These are phyloP conservation scores for Montifringilla adamsi DNA, from an alignment of 2,113 vertebrate species.

Conservation along the genomic window DNA sequence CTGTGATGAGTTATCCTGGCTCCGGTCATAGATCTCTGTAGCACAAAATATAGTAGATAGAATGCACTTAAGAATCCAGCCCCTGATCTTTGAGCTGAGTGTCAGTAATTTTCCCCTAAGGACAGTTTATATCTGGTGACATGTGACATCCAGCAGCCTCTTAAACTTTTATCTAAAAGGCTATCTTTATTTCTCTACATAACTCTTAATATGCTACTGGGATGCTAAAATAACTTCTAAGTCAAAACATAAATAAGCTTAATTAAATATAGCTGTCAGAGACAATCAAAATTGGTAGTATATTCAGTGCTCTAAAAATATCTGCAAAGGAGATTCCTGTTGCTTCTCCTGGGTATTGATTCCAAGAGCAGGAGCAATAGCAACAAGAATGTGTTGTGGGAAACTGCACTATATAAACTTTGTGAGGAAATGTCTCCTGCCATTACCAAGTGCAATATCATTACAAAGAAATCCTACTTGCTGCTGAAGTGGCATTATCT, in stretches of 20 bases:
- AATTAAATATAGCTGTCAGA: conserved; percentile 25
- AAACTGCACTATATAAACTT: neutral
- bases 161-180: neutral
- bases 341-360: neutral
- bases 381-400: neutral
- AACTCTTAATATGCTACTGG: neutral
- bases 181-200: neutral
- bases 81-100: neutral
- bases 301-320: conserved; percentile 16
- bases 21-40: neutral
- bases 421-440: neutral
- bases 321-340: neutral
- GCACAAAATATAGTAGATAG: neutral
- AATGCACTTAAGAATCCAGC: neutral
- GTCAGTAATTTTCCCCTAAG: neutral
- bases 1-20: neutral
- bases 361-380: neutral
- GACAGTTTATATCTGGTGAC: neutral
- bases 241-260: neutral
- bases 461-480: neutral
- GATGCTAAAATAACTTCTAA: neutral
- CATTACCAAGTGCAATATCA: neutral
- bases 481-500: neutral
- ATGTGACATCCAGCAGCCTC: neutral
- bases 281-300: neutral